Evolutionary conservation across 1,140 invertebrate species (phyloP).

Genomic region (Drosophila subpulchrella): DNA sequence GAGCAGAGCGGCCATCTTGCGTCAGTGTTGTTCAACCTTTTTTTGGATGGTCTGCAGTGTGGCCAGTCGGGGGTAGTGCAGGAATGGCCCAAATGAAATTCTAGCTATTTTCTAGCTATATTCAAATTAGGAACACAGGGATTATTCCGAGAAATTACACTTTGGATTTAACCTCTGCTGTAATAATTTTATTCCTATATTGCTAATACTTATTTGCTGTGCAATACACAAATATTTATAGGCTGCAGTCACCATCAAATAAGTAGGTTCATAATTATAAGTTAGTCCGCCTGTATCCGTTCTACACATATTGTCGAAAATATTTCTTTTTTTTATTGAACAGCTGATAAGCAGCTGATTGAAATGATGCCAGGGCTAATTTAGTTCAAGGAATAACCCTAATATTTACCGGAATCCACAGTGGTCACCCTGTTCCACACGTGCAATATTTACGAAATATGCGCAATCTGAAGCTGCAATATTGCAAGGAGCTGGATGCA

Average conservation of each 20-base stretch:
- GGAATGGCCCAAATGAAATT: neutral
- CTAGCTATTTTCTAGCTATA: neutral
- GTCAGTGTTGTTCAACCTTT: conserved; percentile 25
- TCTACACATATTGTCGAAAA: too few species aligned
- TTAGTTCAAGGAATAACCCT: neutral
- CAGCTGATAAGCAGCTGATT: neutral
- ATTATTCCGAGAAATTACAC: too few species aligned
- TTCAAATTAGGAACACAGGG: neutral
- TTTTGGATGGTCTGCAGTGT: conserved; percentile 2
- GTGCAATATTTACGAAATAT: conserved; percentile 61
- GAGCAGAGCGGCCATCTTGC: conserved; percentile 45
- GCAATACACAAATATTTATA: too few species aligned
- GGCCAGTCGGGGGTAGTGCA: neutral
- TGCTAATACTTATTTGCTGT: too few species aligned
- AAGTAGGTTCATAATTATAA: too few species aligned
- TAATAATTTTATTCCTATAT: too few species aligned
- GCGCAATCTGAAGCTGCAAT: conserved; percentile 79
- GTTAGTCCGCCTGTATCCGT: too few species aligned
- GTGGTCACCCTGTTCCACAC: conserved; percentile 40
- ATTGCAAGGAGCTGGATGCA: conserved; percentile 52
- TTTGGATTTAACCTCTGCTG: neutral
- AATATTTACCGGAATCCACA: conserved; percentile 1
- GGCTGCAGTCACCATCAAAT: too few species aligned
- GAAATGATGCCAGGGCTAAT: too few species aligned
- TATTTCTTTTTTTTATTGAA: neutral